These are phyloP conservation scores for Muschampia plurimacula DNA, from an alignment of 2,888 invertebrate genomes.

Conservation along the genomic window DNA sequence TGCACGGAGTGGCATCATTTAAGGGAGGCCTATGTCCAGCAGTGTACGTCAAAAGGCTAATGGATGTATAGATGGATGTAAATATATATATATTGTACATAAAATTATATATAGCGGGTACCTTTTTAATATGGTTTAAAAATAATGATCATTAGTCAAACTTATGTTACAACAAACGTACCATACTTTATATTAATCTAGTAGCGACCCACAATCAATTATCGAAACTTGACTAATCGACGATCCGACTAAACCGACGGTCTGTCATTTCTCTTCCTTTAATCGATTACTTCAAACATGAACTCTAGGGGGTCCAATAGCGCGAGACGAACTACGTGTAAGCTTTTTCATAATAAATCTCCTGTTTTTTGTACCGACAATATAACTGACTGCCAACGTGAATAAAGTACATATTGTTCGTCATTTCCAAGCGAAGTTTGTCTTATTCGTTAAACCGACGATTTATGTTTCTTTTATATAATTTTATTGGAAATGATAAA, in stretches of 20 bases:
- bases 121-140: constrained; percentile 18
- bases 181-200: constrained; percentile 74
- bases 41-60: too few species aligned
- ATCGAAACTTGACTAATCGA: constrained; percentile 82
- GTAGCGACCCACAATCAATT: constrained; percentile 80
- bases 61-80: too few species aligned
- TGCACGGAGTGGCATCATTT: too few species aligned
- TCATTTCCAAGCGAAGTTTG: constrained; percentile 33
- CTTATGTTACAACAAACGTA: constrained; percentile 46
- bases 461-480: constrained; percentile 50
- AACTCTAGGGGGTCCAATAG: constrained; percentile 79
- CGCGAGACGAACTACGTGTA: constrained; percentile 62
- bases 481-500: constrained; percentile 47
- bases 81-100: too few species aligned
- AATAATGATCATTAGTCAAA: constrained; percentile 47
- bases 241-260: constrained; percentile 76
- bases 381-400: constrained; percentile 28
- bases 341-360: constrained; percentile 73
- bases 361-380: constrained; percentile 56
- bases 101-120: background rate
- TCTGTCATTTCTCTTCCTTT: constrained; percentile 84
- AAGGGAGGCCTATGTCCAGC: too few species aligned
- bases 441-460: constrained; percentile 35
- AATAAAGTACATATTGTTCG: constrained; percentile 31
- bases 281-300: constrained; percentile 83